These are phyloP conservation scores for Corythaeola cristata DNA, from an alignment of 2,113 vertebrate genomes.

Conservation along the genomic window DNA sequence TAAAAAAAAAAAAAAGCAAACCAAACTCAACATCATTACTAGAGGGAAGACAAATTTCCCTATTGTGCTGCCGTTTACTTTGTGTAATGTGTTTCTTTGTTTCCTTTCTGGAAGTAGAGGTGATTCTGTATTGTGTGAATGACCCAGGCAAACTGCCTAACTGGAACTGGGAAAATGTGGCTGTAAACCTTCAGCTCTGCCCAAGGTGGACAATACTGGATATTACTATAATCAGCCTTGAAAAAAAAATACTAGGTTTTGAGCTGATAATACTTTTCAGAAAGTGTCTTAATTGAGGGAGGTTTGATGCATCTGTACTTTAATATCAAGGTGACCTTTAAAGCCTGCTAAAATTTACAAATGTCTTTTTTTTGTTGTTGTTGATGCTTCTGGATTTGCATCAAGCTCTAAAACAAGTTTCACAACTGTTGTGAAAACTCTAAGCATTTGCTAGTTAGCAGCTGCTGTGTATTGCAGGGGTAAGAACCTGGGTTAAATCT, in stretches of 20 bases:
- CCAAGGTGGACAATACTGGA: neutral
- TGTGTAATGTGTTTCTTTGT: neutral
- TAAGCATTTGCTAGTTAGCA: neutral
- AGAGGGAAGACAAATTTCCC: neutral
- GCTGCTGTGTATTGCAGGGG: neutral
- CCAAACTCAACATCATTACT: neutral
- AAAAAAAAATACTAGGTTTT: neutral
- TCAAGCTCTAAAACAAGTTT: neutral
- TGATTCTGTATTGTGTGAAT: neutral
- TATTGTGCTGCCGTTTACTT: neutral
- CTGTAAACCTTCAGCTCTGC: neutral
- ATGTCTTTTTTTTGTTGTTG: neutral
- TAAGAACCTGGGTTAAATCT: neutral
- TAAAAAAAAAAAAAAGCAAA: neutral
- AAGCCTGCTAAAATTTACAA: neutral
- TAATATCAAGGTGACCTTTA: neutral
- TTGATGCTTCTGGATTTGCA: neutral
- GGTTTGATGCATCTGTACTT: neutral
- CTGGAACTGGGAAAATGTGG: neutral
- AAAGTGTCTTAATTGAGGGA: neutral
- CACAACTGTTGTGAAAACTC: neutral
- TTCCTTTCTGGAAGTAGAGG: neutral
- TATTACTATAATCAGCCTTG: neutral
- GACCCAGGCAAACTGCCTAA: neutral
- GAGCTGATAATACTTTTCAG: neutral